phyloP scores from a whole-genome alignment of 2,797 vertebrate genomes.

The Enteromius trimaculatus region DNA sequence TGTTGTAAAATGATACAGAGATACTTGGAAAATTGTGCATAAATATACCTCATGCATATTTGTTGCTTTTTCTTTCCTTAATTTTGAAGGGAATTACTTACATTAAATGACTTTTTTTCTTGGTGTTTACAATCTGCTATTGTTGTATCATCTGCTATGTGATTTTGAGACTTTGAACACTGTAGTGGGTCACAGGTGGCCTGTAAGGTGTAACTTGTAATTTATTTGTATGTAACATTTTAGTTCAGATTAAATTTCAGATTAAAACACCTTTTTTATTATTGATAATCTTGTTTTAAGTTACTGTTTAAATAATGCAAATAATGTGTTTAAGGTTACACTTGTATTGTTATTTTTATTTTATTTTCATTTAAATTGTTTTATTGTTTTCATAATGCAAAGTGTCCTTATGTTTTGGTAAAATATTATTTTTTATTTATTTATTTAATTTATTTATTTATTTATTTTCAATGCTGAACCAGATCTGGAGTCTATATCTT shows the following conservation, averaged over 20 bases:
- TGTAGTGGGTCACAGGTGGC: background rate
- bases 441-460: background rate
- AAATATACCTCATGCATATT: background rate
- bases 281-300: background rate
- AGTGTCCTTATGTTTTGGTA: background rate
- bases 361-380: background rate
- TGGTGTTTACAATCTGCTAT: background rate
- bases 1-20: slow-evolving; percentile 27
- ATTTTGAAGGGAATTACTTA: background rate
- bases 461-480: background rate
- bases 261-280: background rate
- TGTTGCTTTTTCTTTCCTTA: background rate
- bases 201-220: background rate
- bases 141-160: background rate
- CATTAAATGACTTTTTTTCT: background rate
- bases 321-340: background rate
- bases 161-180: background rate
- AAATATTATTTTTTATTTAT: background rate
- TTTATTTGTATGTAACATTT: background rate
- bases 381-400: background rate
- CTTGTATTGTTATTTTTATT: background rate
- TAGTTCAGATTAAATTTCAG: background rate
- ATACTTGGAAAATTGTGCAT: slow-evolving; percentile 11
- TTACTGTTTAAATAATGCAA: no score
- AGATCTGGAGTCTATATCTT: background rate